A percentile compares a stretch with the other conserved stretches of the same genome.
Evolutionary conservation across 2,888 invertebrate genomes (phyloP).

Genomic region (Bimastos eiseni): DNA sequence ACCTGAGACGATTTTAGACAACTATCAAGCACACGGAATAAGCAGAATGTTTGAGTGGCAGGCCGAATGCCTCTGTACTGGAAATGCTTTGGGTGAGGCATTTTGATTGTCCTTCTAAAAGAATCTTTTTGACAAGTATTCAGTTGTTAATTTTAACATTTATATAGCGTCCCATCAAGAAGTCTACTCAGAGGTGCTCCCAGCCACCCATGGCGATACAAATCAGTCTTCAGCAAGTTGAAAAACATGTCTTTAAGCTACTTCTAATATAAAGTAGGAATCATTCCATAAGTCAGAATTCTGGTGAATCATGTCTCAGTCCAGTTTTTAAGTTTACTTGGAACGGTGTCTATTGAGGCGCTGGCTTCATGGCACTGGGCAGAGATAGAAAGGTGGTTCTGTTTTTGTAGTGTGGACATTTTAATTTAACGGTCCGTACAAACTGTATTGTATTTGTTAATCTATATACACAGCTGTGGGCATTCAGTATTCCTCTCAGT

Average conservation of each 20-base stretch:
- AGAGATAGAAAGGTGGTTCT: neutral
- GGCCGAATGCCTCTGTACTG: slow-evolving; percentile 45
- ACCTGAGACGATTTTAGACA: slow-evolving; percentile 38
- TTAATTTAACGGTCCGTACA: no score
- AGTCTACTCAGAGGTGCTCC: no score
- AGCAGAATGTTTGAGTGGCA: slow-evolving; percentile 45
- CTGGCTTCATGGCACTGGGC: neutral
- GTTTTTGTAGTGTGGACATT: neutral
- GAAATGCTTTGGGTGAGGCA: slow-evolving; percentile 44
- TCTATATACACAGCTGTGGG: no score
- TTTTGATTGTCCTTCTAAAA: neutral
- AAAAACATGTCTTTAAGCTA: neutral
- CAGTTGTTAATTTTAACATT: no score
- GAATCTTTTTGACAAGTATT: neutral
- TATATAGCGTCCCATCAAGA: no score
- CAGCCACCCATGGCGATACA: no score
- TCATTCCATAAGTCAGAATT: neutral
- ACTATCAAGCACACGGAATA: slow-evolving; percentile 42
- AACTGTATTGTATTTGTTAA: no score
- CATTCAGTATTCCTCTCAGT: no score
- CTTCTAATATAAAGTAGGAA: neutral
- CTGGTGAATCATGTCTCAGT: neutral
- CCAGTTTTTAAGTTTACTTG: neutral
- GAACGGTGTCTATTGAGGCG: neutral
- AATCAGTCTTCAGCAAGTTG: no score